Evolutionary conservation across 1,140 invertebrate genomes (phyloP).

Genomic region (Zaprionus ghesquierei): DNA sequence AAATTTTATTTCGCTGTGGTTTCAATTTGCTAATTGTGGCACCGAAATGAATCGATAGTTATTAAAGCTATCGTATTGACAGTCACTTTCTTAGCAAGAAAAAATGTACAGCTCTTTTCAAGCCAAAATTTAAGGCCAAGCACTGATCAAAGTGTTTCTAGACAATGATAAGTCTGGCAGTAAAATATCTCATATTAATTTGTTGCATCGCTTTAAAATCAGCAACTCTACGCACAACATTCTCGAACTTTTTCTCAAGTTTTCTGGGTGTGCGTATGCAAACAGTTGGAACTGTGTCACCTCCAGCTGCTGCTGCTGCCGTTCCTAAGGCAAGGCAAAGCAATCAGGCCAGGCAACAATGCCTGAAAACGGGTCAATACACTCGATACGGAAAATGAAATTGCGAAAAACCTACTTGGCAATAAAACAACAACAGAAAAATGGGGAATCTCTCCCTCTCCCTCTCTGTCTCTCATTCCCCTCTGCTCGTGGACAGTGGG

Average conservation of each 20-base stretch:
- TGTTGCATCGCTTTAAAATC: neutral
- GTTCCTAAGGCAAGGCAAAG: conserved; percentile 13
- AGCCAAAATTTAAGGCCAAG: neutral
- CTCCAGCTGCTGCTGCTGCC: conserved; percentile 13
- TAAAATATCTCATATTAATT: no score
- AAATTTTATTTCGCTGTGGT: no score
- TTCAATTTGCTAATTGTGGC: no score
- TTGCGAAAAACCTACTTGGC: conserved; percentile 9
- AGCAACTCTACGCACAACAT: neutral
- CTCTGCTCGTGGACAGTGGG: neutral
- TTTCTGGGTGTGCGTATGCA: neutral
- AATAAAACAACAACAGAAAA: conserved; percentile 21
- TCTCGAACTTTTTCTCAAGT: neutral
- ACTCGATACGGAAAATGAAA: conserved; percentile 3
- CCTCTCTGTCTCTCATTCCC: neutral
- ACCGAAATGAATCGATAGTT: neutral
- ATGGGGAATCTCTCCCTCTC: neutral
- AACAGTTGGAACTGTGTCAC: conserved; percentile 8
- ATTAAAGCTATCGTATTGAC: no score
- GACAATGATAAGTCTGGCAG: no score
- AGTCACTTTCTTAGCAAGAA: no score
- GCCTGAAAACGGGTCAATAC: conserved; percentile 36
- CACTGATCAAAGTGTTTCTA: no score
- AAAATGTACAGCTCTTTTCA: neutral
- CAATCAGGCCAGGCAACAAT: conserved; percentile 39